Conservation (phyloP, 2,797 vertebrate species). For the Pangasius sanitwongsei region DNA sequence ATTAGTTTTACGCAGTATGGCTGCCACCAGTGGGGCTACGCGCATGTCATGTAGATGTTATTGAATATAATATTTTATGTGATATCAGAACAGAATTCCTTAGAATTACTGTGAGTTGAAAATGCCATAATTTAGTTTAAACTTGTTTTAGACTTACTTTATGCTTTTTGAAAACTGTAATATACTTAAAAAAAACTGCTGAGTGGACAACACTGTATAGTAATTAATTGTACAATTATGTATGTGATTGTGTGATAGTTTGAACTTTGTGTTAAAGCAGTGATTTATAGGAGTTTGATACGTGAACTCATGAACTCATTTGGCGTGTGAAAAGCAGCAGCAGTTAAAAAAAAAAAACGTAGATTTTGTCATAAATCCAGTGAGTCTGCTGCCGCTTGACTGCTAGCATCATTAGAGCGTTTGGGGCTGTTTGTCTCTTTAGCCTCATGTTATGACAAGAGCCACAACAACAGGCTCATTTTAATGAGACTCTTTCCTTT, state of each 20-base stretch:
- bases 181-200: neutral
- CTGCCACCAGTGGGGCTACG: neutral
- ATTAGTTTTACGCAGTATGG: neutral
- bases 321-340: slow-evolving; percentile 21
- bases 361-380: slow-evolving; percentile 44
- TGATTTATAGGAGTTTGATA: slow-evolving; percentile 13
- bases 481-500: slow-evolving; percentile 59
- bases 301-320: slow-evolving; percentile 26
- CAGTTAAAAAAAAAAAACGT: neutral
- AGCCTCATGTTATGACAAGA: slow-evolving; percentile 56
- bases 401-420: slow-evolving; percentile 53
- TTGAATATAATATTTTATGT: neutral
- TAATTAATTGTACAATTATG: slow-evolving; percentile 31
- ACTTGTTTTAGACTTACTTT: neutral
- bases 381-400: slow-evolving; percentile 30
- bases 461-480: slow-evolving; percentile 52
- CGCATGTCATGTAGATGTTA: neutral
- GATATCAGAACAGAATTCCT: neutral
- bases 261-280: slow-evolving; percentile 7
- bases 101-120: neutral
- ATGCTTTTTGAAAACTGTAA: neutral
- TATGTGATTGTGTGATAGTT: slow-evolving; percentile 12
- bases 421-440: slow-evolving; percentile 54
- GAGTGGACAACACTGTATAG: neutral
- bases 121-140: neutral